Evolutionary conservation across 2,797 vertebrate genomes (phyloP), one percentile per base, ranked within the genome.

Genomic region (Periophthalmus magnuspinnatus): DNA sequence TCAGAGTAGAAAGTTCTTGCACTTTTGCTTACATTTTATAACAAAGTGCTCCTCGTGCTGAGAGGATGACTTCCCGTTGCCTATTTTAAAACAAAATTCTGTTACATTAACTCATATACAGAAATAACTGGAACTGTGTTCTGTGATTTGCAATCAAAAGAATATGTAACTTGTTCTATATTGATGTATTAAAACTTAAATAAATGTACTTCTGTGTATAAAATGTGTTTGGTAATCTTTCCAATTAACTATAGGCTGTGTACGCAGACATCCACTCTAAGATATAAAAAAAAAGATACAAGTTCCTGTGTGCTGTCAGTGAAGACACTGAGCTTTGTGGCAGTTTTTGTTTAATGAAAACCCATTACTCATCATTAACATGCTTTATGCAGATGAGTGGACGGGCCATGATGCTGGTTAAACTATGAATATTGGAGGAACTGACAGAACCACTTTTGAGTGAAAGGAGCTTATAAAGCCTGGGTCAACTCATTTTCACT

Each of bases 81-180:
- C 85, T 80, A 91, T 93, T 94, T 93, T 90, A 87, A 94, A 93
- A 86, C 70, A 76, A 81, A 87, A 84, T 82, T 90, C 93, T 95
- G 93, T 93, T 95, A 95, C 92, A 92, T 93, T 95, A 95, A 96
- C 94, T 95, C 94, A 95, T 94, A 87, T 89, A 89, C 91, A 94
- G 88, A 92, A 93, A 68, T 75, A 83, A 93, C 89, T 90, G 74
- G 77, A 90, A 81, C 77, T 86, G 73, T 86, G 84, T 69, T 76
- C 78, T 88, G 86, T 90, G 84, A 91, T 95, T 92, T 94, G 86
- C 94, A 93, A 94, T 96, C 86, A 73, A 86, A 94, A 86, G 71
- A 88, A 86, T 83, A 89, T 92, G 87, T 92, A 90, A 92, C 79
- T 89, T 89, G 90, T 91, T 90, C 87, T 91, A 84, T 93, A 92